Base-by-base conservation (phyloP, 2,888 invertebrate genomes). In the Chymomyza fuscimana region DNA sequence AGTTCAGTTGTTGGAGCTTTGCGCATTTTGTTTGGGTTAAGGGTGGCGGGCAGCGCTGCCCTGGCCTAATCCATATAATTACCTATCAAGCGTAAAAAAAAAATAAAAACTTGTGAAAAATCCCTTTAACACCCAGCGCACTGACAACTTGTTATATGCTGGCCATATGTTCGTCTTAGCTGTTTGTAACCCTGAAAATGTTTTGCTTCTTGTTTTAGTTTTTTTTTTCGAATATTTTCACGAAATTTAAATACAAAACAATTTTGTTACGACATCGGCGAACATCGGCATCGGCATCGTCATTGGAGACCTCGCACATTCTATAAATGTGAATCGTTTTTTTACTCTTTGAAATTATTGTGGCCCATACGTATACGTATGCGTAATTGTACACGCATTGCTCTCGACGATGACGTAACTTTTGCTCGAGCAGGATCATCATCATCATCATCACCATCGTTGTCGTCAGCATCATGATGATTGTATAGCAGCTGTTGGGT, bases 111-210 rank as follows among this genome's bases (percentile, higher is more conserved):
- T 51, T 68, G 66, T 60, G 68, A 63, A 69, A 74, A 66, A 64
- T 71, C 71, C 70, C 58, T 76, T 69, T 71, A 74, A 36, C 67
- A 67, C 66, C 32, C 32, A 25, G 25, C 25, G 29, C 36, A 16
- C 65, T 25, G 36, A 36, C 61, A 68, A 60, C 64, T 65, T 60
- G 73, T 60, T 61, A 61, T 40, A 46, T 50, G 69, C 32, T 32
- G 25, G 4, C 52, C 54, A 50, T 56, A 59, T 60, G n/a, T 66
- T 22, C 15, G 46, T 61, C 36, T 61, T 46, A 10, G 46, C 6
- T 46, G 70, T 74, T 64, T 72, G 73, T 87, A 80, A 82, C 87
- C 87, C 87, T 83, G 87, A 83, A 82, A 70, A 70, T 74, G 60
- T 73, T 72, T 73, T 64, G 73, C 77, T 72, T 65, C 67, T 60